A percentile compares a stretch with the other conserved stretches of the same genome.
phyloP scores from a whole-genome alignment of 2,888 invertebrate genomes.

The Schizotus pectinicornis region DNA sequence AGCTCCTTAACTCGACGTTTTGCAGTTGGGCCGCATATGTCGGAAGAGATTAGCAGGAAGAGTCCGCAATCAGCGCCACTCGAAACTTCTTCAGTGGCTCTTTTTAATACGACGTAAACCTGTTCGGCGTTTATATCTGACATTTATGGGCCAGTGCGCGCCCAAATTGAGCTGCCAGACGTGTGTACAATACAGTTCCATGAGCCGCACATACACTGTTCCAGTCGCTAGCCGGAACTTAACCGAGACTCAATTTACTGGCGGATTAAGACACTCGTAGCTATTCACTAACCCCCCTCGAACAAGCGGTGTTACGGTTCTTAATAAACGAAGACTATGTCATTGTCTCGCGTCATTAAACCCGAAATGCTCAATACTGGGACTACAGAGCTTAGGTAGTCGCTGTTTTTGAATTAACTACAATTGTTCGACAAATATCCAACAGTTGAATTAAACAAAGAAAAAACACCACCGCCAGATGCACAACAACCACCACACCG shows the following conservation, averaged over 20 bases:
- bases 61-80: conserved; percentile 35
- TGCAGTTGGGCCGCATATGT: conserved; percentile 37
- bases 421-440: conserved; percentile 54
- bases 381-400: conserved; percentile 56
- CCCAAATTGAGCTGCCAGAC: conserved; percentile 50
- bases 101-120: conserved; percentile 44
- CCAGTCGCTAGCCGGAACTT: conserved; percentile 55
- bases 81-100: conserved; percentile 32
- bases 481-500: too few relatives aligned
- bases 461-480: conserved; percentile 2
- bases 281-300: conserved; percentile 59
- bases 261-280: conserved; percentile 60
- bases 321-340: conserved; percentile 61
- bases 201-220: conserved; percentile 44
- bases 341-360: conserved; percentile 61
- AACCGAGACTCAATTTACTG: conserved; percentile 59
- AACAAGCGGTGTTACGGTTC: conserved; percentile 60
- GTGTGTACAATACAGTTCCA: conserved; percentile 46
- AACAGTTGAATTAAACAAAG: conserved; percentile 45
- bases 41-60: conserved; percentile 35
- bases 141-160: conserved; percentile 53
- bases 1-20: conserved; percentile 41
- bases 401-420: conserved; percentile 55
- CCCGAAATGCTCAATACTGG: conserved; percentile 53
- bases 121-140: conserved; percentile 52